phyloP scores from a whole-genome alignment of 1,140 invertebrate genomes.

The Sitophilus oryzae region DNA sequence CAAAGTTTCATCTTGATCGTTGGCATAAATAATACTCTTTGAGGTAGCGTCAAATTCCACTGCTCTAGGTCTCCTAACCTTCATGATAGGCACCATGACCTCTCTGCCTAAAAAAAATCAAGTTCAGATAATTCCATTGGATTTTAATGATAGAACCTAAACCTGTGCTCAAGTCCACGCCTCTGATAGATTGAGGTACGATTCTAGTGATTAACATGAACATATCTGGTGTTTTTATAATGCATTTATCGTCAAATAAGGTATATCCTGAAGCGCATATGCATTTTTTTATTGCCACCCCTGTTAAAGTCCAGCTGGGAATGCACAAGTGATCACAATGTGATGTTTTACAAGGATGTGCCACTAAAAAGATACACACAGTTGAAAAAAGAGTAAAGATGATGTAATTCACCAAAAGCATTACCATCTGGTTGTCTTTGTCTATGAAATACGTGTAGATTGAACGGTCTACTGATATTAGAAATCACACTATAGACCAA shows the following conservation, averaged over 20 bases:
- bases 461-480: constrained; percentile 53
- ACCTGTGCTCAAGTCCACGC: constrained; percentile 43
- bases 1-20: constrained; percentile 48
- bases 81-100: constrained; percentile 52
- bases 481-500: constrained; percentile 36
- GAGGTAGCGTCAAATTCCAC: constrained; percentile 64
- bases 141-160: constrained; percentile 40
- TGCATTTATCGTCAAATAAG: constrained; percentile 46
- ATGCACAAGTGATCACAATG: constrained; percentile 74
- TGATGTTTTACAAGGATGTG: constrained; percentile 63
- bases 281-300: constrained; percentile 54
- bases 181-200: constrained; percentile 59
- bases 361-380: constrained; percentile 42
- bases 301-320: constrained; percentile 50
- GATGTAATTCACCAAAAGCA: constrained; percentile 25
- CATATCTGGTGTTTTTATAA: constrained; percentile 38
- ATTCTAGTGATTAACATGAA: constrained; percentile 61
- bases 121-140: background rate
- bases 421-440: constrained; percentile 65
- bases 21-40: constrained; percentile 64
- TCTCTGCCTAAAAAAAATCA: constrained; percentile 16
- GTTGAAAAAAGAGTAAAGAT: background rate
- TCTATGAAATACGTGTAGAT: constrained; percentile 65
- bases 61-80: constrained; percentile 55
- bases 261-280: constrained; percentile 64